phyloP scores from a whole-genome alignment of 2,888 invertebrate genomes.

The Archaeoteleia sp. region DNA sequence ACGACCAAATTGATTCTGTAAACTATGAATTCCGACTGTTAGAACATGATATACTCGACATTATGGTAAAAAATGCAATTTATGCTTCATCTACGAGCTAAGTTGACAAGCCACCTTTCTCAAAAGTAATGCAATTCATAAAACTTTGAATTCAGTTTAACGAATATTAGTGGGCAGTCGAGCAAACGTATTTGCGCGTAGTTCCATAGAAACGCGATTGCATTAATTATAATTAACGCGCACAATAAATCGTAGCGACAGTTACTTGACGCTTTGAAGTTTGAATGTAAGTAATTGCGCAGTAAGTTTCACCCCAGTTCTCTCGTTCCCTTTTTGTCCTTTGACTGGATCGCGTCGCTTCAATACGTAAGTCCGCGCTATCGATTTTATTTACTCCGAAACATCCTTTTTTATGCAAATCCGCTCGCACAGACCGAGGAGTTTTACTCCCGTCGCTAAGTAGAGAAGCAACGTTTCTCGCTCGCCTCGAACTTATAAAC shows the following conservation, averaged over 20 bases:
- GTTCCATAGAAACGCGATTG: too few species aligned
- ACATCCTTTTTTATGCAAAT: slow-evolving; percentile 39
- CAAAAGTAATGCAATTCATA: too few species aligned
- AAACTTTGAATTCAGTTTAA: too few species aligned
- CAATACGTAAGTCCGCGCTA: background rate
- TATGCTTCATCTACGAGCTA: too few species aligned
- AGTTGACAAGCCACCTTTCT: too few species aligned
- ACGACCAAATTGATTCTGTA: too few species aligned
- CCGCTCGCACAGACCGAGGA: slow-evolving; percentile 10
- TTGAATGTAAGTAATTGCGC: slow-evolving; percentile 26
- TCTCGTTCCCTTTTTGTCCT: background rate
- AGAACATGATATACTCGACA: too few species aligned
- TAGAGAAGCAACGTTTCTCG: background rate
- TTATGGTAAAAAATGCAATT: too few species aligned
- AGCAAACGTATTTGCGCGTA: too few species aligned
- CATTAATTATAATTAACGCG: slow-evolving; percentile 9
- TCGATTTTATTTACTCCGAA: slow-evolving; percentile 29
- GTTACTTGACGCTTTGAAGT: slow-evolving; percentile 6
- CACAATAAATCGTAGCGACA: slow-evolving; percentile 22
- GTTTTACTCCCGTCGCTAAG: slow-evolving; percentile 17
- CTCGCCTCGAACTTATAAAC: slow-evolving; percentile 19
- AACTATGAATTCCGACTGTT: too few species aligned
- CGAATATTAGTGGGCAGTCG: too few species aligned
- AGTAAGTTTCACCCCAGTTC: slow-evolving; percentile 1
- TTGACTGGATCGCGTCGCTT: background rate